Evolutionary conservation across 2,888 invertebrate species (phyloP).

Genomic region (Standfussiana lucernea): DNA sequence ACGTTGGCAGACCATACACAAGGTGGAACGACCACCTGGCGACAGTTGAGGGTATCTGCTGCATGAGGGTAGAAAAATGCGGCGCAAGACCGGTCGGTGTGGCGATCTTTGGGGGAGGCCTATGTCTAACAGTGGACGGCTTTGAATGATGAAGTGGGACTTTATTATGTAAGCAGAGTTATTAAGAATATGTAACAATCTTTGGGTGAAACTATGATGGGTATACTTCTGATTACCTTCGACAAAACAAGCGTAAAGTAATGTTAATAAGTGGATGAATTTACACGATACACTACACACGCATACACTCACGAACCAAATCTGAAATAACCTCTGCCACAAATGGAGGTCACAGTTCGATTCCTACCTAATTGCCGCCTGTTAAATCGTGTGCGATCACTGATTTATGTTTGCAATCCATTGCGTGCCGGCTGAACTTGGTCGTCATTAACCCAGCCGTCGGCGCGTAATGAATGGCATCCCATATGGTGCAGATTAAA

Average conservation of each 20-base stretch:
- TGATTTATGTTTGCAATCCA: constrained; percentile 59
- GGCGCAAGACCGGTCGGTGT: background rate
- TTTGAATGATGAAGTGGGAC: background rate
- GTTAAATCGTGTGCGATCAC: constrained; percentile 58
- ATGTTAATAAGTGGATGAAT: background rate
- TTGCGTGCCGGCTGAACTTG: constrained; percentile 48
- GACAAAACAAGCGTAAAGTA: background rate
- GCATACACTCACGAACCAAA: background rate
- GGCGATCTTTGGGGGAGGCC: background rate
- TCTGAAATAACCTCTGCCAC: constrained; percentile 25
- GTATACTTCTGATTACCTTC: background rate
- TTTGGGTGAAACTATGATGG: background rate
- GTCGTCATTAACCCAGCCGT: constrained; percentile 47
- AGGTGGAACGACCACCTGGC: background rate
- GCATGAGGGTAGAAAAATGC: background rate
- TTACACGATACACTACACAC: background rate
- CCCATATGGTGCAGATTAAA: constrained; percentile 39
- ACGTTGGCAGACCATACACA: background rate
- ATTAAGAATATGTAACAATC: background rate
- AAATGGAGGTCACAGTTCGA: constrained; percentile 42
- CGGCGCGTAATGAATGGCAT: constrained; percentile 51
- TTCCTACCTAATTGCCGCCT: constrained; percentile 54
- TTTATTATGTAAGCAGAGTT: background rate
- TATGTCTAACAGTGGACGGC: background rate
- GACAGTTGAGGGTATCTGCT: background rate